Evolutionary conservation across 2,888 invertebrate species (phyloP).

Genomic region (Pyrrhia umbra): DNA sequence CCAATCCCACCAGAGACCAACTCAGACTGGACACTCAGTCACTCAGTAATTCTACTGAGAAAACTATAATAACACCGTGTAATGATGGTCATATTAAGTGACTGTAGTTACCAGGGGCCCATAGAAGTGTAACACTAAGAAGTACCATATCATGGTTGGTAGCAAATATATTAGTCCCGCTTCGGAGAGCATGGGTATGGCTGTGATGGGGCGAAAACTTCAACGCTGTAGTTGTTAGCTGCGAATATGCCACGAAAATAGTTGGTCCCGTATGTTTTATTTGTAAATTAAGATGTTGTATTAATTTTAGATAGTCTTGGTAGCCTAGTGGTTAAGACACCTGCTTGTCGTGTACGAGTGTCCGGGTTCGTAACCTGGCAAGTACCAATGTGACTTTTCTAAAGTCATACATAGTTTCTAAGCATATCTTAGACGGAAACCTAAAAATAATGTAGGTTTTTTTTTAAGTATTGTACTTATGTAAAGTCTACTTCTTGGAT

Average conservation of each 20-base stretch:
- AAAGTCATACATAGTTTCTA: background rate
- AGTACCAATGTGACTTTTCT: no score
- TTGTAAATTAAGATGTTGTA: background rate
- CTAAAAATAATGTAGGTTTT: no score
- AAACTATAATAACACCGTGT: constrained; percentile 23
- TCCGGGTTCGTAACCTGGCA: no score
- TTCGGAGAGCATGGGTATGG: constrained; percentile 16
- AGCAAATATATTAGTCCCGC: constrained; percentile 57
- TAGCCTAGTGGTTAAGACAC: no score
- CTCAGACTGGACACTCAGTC: background rate
- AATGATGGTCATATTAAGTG: constrained; percentile 33
- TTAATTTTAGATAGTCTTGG: background rate
- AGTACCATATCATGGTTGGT: constrained; percentile 36
- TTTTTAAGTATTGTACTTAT: no score
- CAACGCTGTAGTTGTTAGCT: background rate
- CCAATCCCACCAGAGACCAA: background rate
- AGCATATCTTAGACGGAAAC: no score
- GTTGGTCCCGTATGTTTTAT: constrained; percentile 36
- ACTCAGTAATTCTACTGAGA: constrained; percentile 14
- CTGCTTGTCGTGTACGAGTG: no score
- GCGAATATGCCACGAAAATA: constrained; percentile 5
- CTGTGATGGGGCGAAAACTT: constrained; percentile 46
- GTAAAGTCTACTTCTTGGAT: no score
- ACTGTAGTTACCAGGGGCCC: background rate
- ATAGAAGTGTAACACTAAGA: constrained; percentile 22